Percentiles rank a stretch among this genome's conserved stretches.
phyloP scores from a whole-genome alignment of 2,113 vertebrate genomes.

The Sebastes schlegelii region DNA sequence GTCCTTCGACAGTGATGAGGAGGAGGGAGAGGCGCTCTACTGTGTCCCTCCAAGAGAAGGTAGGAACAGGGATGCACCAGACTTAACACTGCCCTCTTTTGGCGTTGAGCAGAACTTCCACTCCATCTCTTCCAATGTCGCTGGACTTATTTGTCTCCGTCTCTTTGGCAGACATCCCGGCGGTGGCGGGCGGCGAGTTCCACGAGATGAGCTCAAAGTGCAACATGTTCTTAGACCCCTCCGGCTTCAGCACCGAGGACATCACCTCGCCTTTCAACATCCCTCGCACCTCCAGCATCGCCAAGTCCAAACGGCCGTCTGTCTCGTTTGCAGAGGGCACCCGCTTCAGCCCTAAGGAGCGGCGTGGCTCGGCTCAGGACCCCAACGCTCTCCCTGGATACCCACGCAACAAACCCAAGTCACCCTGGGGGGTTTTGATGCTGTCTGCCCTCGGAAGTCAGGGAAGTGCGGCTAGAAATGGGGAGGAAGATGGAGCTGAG shows the following conservation, averaged over 20 bases:
- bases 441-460: slow-evolving; percentile 76
- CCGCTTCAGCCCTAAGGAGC: slow-evolving; percentile 87
- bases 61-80: slow-evolving; percentile 62
- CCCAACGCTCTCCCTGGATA: slow-evolving; percentile 63
- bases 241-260: slow-evolving; percentile 87
- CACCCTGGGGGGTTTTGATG: slow-evolving; percentile 81
- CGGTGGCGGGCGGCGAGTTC: slow-evolving; percentile 81
- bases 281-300: slow-evolving; percentile 96
- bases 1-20: slow-evolving; percentile 89
- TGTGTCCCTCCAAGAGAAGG: slow-evolving; percentile 92
- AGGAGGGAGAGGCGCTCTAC: slow-evolving; percentile 87
- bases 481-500: slow-evolving; percentile 58
- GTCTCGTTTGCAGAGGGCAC: slow-evolving; percentile 98
- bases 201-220: slow-evolving; percentile 84
- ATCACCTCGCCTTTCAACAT: slow-evolving; percentile 89
- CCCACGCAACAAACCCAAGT: slow-evolving; percentile 85
- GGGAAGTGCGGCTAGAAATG: slow-evolving; percentile 57
- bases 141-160: slow-evolving; percentile 16
- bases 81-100: slow-evolving; percentile 13
- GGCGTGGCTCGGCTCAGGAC: slow-evolving; percentile 83
- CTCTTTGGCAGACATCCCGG: slow-evolving; percentile 72
- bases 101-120: not conserved
- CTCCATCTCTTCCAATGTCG: not conserved
- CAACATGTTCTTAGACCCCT: slow-evolving; percentile 84
- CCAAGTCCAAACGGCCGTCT: slow-evolving; percentile 93